Base-by-base conservation (phyloP, 2,797 vertebrate species). In the Sebastes itinus region DNA sequence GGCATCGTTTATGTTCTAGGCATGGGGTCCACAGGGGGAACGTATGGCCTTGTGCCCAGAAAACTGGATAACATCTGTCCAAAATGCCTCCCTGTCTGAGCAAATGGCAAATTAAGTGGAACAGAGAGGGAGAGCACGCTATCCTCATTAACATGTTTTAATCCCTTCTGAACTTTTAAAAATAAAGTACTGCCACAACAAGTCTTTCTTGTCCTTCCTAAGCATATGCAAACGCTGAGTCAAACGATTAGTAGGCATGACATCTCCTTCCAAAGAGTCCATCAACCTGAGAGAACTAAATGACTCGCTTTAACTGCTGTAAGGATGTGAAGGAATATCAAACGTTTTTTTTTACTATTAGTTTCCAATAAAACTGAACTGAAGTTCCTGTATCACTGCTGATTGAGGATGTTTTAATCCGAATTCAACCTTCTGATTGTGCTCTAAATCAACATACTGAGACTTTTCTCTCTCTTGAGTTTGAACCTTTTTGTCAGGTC, bases 51-150 rank as follows among this genome's bases (percentile, higher is more conserved):
- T 60, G 30, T 77, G 78, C 82, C 75, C 75, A 69, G 38, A 30
- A 72, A 75, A 72, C 58, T 80, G 28, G 13, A 52, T 42, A 65
- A 69, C 77, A 86, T 88, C 84, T 86, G 83, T 80, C 61, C 52
- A 76, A 76, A 77, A 77, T 80, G 56, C 38, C 78, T 74, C 10
- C 46, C 38, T 84, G 68, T 4, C 10, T 7, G 6, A 69, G 68
- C 62, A 82, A 81, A 69, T 60, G 22, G 46, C 64, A 85, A 61
- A 77, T 35, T 65, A 32, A 83, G 76, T 67, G 65, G 5, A 52
- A 83, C 23, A 58, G 52, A 58, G 55, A 75, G 11, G 30, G 11
- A 67, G 33, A 54, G 25, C 42, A 72, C 35, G 54, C 52, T 22
- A 9, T 9, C 25, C 32, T 18, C 52, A 66, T 70, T 56, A 55